Conservation (phyloP, 2,113 vertebrate species). For the Amblyopsis rosae region DNA sequence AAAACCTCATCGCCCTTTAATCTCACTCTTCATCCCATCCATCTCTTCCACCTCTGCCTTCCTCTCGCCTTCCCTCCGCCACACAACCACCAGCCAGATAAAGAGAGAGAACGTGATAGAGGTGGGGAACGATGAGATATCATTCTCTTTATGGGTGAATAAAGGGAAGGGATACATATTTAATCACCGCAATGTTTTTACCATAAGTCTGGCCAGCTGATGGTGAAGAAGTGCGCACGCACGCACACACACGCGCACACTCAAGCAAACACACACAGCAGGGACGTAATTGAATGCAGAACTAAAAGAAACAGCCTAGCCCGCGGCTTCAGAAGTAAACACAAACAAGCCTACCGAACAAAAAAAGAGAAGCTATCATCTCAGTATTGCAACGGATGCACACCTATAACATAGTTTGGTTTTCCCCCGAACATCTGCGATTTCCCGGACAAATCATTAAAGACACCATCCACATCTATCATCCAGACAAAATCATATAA, state of each 20-base stretch:
- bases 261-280: constrained; percentile 8
- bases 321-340: not conserved
- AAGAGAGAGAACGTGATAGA: constrained; percentile 28
- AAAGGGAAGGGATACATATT: constrained; percentile 41
- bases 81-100: constrained; percentile 24
- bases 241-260: constrained; percentile 9
- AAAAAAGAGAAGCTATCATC: no score
- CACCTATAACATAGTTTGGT: no score
- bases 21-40: not conserved
- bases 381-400: no score
- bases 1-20: constrained; percentile 18
- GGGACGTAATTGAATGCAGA: not conserved
- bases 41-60: constrained; percentile 1
- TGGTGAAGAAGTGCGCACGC: constrained; percentile 1
- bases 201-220: not conserved
- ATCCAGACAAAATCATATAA: no score
- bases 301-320: not conserved
- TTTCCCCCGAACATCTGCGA: no score
- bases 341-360: no score
- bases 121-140: constrained; percentile 29
- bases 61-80: constrained; percentile 17
- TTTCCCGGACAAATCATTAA: no score
- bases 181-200: constrained; percentile 36
- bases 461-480: no score
- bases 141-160: constrained; percentile 31